Evolutionary conservation across 1,140 invertebrate genomes (phyloP).

Genomic region (Danaus melanippus): DNA sequence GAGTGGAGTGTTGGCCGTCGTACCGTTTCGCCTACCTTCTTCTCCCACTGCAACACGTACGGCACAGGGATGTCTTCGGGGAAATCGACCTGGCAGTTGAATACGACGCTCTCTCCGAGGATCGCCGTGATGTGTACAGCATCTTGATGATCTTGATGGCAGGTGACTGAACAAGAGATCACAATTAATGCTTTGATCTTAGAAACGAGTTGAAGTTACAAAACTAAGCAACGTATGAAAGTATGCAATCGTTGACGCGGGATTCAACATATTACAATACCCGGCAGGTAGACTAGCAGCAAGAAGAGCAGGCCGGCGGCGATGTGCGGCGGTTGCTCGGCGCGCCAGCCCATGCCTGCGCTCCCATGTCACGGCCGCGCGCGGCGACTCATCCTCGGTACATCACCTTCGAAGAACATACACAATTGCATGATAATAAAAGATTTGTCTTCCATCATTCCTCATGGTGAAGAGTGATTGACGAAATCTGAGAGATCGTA

Average conservation of each 20-base stretch:
- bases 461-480: too few species aligned
- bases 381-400: constrained; percentile 77
- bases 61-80: constrained; percentile 94
- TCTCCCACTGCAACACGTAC: constrained; percentile 98
- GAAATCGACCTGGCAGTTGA: constrained; percentile 97
- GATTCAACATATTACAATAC: constrained; percentile 22
- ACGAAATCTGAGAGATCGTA: too few species aligned
- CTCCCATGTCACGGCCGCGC: constrained; percentile 85
- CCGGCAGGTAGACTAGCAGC: constrained; percentile 67
- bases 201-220: background rate
- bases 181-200: background rate
- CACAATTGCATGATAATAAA: too few species aligned
- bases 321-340: constrained; percentile 81
- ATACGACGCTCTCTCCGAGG: constrained; percentile 94
- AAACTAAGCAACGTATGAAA: background rate
- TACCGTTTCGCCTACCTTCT: constrained; percentile 96
- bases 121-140: constrained; percentile 96
- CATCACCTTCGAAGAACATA: constrained; percentile 72
- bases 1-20: constrained; percentile 83
- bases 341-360: constrained; percentile 86
- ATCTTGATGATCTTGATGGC: constrained; percentile 82
- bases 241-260: background rate
- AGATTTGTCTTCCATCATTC: too few species aligned
- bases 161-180: constrained; percentile 55
- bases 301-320: constrained; percentile 75